A percentile compares a stretch with the other conserved stretches of the same genome.
Evolutionary conservation across 2,113 vertebrate species (phyloP).

Genomic region (Oriolus oriolus): DNA sequence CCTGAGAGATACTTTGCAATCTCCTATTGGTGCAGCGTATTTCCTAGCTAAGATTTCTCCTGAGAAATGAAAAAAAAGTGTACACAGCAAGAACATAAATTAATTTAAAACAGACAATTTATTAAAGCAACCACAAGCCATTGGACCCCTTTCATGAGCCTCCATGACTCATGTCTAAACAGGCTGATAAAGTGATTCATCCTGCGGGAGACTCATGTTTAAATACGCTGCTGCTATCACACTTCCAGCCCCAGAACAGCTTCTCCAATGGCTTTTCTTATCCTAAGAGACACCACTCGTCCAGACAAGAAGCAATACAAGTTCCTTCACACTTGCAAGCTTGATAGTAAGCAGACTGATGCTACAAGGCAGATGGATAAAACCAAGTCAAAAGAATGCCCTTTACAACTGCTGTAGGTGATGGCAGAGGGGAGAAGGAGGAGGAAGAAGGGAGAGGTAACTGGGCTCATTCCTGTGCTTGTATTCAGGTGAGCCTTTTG

Average conservation of each 20-base stretch:
- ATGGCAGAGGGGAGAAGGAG: not conserved
- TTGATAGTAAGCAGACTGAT: slow-evolving; percentile 34
- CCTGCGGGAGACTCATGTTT: not conserved
- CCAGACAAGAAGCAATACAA: not conserved
- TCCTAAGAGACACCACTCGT: not conserved
- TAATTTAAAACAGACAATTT: not conserved
- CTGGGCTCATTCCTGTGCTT: not conserved
- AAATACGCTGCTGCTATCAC: not conserved
- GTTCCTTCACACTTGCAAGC: not conserved
- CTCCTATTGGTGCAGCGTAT: not conserved
- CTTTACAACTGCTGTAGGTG: not conserved
- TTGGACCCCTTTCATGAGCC: not conserved
- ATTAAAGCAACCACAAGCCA: not conserved
- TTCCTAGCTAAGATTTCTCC: not conserved
- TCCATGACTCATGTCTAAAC: not conserved
- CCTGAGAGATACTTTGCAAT: fast-evolving
- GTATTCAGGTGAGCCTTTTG: not conserved
- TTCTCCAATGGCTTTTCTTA: not conserved
- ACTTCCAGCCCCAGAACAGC: not conserved
- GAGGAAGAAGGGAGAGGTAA: not conserved
- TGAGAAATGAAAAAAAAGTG: not conserved
- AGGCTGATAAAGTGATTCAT: not conserved
- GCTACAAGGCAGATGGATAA: not conserved
- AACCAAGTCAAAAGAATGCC: slow-evolving; percentile 7
- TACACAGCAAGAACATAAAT: not conserved